Evolutionary conservation across 2,797 vertebrate species (phyloP).

Genomic region (Astyanax mexicanus): DNA sequence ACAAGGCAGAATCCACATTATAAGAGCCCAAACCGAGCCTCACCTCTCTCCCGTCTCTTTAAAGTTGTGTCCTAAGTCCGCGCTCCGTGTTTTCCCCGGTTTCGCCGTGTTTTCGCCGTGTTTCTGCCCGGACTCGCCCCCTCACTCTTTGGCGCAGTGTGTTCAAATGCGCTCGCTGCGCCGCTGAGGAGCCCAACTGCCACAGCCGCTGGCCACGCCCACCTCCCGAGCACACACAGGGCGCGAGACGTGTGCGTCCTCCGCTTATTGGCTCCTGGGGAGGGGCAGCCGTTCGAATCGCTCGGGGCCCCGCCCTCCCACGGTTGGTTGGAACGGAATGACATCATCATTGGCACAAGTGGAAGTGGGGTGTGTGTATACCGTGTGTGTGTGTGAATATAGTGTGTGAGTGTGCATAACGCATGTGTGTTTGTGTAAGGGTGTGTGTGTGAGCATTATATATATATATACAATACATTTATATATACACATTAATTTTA

Average conservation of each 20-base stretch:
- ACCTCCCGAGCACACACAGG: slow-evolving; percentile 36
- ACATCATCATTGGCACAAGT: slow-evolving; percentile 73
- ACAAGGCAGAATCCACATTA: neutral
- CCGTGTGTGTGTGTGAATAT: neutral
- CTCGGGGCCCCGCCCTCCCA: slow-evolving; percentile 55
- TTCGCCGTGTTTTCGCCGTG: slow-evolving; percentile 27
- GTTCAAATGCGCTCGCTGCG: slow-evolving; percentile 50
- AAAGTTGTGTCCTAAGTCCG: slow-evolving; percentile 35
- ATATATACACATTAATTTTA: too few species aligned
- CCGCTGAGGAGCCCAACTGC: slow-evolving; percentile 45
- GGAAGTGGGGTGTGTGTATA: slow-evolving; percentile 19
- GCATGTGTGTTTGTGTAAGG: neutral
- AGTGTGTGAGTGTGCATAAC: neutral
- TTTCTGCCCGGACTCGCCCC: too few species aligned
- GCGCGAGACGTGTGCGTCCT: slow-evolving; percentile 58
- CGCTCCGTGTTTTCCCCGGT: slow-evolving; percentile 26
- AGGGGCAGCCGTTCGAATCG: slow-evolving; percentile 61
- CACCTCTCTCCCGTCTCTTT: slow-evolving; percentile 59
- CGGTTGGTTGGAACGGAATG: slow-evolving; percentile 73
- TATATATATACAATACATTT: too few species aligned
- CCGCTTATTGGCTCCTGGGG: slow-evolving; percentile 67
- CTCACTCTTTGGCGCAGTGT: slow-evolving; percentile 58
- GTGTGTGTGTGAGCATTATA: neutral
- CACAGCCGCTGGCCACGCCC: slow-evolving; percentile 67
- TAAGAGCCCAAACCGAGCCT: neutral